phyloP scores from a whole-genome alignment of 2,113 vertebrate genomes.

The Chiloscyllium plagiosum region DNA sequence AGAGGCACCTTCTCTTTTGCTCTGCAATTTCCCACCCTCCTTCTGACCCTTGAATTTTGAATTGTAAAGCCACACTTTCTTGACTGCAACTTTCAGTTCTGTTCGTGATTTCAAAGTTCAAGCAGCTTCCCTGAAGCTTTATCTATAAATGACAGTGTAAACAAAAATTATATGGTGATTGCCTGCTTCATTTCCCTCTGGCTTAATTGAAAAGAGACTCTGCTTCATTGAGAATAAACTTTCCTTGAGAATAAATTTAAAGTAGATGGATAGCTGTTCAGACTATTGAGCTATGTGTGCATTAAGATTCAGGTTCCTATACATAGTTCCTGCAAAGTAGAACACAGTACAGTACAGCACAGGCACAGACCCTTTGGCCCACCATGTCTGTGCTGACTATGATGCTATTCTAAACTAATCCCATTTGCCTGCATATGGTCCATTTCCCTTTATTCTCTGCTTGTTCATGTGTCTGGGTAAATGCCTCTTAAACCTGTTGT shows the following conservation, averaged over 20 bases:
- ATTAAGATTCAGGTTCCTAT: background rate
- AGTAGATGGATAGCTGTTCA: background rate
- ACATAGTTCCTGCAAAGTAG: background rate
- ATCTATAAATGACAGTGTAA: background rate
- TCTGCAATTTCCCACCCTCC: background rate
- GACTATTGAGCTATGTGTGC: background rate
- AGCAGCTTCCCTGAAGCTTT: background rate
- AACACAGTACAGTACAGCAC: too few species aligned
- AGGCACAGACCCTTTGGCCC: too few species aligned
- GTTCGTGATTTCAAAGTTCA: background rate
- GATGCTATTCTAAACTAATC: too few species aligned
- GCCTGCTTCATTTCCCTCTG: background rate
- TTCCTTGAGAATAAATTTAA: constrained; percentile 9
- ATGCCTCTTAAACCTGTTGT: too few species aligned
- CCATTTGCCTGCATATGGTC: too few species aligned
- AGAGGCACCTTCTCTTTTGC: background rate
- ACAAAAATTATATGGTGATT: background rate
- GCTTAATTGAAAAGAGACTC: background rate
- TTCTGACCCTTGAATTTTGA: background rate
- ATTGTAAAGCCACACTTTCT: background rate
- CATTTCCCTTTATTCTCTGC: too few species aligned
- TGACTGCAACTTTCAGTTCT: background rate
- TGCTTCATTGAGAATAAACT: background rate
- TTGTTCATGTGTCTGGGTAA: too few species aligned
- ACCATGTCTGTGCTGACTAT: too few species aligned